Percentiles rank a stretch among this genome's conserved stretches.
Evolutionary conservation across 2,888 invertebrate genomes (phyloP).

Genomic region (Branchinecta sandiegonensis): DNA sequence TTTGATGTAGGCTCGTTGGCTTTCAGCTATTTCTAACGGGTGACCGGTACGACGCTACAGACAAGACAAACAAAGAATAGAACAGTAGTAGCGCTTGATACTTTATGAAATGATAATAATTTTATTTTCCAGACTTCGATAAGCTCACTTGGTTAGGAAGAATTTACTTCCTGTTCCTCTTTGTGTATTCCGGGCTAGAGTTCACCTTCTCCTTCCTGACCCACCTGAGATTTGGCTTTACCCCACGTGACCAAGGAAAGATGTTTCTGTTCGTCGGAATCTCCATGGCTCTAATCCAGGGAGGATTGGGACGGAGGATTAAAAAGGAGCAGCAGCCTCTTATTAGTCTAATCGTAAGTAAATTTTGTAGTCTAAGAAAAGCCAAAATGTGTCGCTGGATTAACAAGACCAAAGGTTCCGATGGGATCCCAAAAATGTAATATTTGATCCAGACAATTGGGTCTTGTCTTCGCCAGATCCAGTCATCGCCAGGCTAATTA

Average conservation of each 20-base stretch:
- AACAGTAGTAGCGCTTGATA: too few species aligned
- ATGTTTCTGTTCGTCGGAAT: slow-evolving; percentile 90
- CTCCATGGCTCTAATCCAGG: slow-evolving; percentile 81
- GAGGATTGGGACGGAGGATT: slow-evolving; percentile 68
- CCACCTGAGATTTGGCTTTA: slow-evolving; percentile 76
- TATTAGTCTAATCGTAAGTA: slow-evolving; percentile 47
- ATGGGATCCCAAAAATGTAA: too few species aligned
- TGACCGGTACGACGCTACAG: too few species aligned
- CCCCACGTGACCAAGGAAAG: slow-evolving; percentile 91
- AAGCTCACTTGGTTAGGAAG: slow-evolving; percentile 52
- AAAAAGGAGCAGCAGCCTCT: slow-evolving; percentile 53
- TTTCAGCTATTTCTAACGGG: too few species aligned
- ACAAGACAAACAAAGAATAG: too few species aligned
- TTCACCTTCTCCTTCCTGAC: slow-evolving; percentile 94
- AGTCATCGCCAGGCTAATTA: too few species aligned
- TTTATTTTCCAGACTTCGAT: slow-evolving; percentile 42
- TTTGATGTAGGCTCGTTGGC: too few species aligned
- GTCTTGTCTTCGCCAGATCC: too few species aligned
- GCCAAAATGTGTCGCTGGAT: too few species aligned
- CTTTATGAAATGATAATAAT: too few species aligned
- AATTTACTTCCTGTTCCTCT: slow-evolving; percentile 77
- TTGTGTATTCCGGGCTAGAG: slow-evolving; percentile 89
- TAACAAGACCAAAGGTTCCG: too few species aligned
- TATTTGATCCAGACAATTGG: too few species aligned
- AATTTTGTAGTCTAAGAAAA: slow-evolving; percentile 4